Evolutionary conservation across 2,113 vertebrate genomes (phyloP).

Genomic region (Notarius lentiginosus): DNA sequence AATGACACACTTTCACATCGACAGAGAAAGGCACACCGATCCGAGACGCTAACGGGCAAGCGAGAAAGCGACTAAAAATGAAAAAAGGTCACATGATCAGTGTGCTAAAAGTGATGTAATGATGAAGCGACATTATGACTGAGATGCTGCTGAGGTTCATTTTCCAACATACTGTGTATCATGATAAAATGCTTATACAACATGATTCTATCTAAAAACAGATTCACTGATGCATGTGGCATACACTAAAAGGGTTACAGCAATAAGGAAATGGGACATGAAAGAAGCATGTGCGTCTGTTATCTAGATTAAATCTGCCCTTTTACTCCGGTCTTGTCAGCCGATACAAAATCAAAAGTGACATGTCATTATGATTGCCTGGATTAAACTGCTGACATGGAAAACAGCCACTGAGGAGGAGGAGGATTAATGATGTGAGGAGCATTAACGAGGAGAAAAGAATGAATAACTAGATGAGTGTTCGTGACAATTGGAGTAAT

Average conservation of each 20-base stretch:
- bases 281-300: neutral
- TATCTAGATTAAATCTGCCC: neutral
- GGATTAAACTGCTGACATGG: neutral
- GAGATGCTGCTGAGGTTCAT: neutral
- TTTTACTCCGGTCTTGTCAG: neutral
- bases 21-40: neutral
- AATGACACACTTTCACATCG: constrained; percentile 1
- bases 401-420: neutral
- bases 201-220: neutral
- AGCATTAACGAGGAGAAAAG: neutral
- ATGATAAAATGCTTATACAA: neutral
- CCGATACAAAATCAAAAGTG: neutral
- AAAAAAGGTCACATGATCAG: neutral
- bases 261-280: neutral
- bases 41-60: neutral
- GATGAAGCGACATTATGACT: neutral
- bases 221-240: neutral
- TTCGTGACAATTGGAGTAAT: too few relatives aligned
- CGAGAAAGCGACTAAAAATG: neutral
- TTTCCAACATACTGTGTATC: neutral
- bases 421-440: neutral
- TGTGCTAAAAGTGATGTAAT: neutral
- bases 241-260: neutral
- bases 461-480: neutral
- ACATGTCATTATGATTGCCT: neutral